A percentile compares a stretch with the other conserved stretches of the same genome.
Conservation (phyloP, 2,113 vertebrate species). For the Vanacampus margaritifer region DNA sequence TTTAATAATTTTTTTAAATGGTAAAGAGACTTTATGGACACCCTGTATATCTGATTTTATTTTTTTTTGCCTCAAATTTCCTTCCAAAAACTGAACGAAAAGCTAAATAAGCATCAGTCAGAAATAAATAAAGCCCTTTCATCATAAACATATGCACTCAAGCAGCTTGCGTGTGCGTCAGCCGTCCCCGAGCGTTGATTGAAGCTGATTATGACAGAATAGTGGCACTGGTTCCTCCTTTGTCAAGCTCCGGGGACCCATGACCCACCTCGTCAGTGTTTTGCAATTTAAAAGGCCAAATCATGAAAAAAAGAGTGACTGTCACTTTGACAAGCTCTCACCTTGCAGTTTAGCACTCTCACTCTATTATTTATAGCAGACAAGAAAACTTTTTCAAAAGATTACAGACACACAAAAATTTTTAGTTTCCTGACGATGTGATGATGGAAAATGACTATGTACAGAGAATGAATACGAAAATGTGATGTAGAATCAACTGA, state of each 20-base stretch:
- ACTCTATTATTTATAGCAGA: conserved; percentile 49
- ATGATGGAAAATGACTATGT: background rate
- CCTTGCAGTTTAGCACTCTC: conserved; percentile 35
- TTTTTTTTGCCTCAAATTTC: background rate
- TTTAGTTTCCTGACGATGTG: background rate
- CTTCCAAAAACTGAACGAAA: background rate
- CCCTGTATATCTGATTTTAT: background rate
- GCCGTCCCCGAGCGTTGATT: conserved; percentile 29
- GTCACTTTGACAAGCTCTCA: conserved; percentile 41
- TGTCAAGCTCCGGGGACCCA: conserved; percentile 38
- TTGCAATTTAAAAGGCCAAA: conserved; percentile 41
- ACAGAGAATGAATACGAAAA: background rate
- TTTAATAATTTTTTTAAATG: too few relatives aligned
- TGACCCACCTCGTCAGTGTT: conserved; percentile 59
- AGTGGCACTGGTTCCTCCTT: conserved; percentile 17
- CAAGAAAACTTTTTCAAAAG: conserved; percentile 43
- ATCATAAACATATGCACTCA: background rate
- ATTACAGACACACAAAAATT: conserved; percentile 8
- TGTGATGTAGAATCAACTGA: background rate
- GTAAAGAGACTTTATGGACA: too few relatives aligned
- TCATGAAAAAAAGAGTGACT: conserved; percentile 44
- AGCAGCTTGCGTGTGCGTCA: conserved; percentile 21
- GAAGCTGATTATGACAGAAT: conserved; percentile 51
- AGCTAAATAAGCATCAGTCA: background rate
- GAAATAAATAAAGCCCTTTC: background rate